Conservation (phyloP, 1,140 invertebrate species). For the Zaprionus lachaisei region DNA sequence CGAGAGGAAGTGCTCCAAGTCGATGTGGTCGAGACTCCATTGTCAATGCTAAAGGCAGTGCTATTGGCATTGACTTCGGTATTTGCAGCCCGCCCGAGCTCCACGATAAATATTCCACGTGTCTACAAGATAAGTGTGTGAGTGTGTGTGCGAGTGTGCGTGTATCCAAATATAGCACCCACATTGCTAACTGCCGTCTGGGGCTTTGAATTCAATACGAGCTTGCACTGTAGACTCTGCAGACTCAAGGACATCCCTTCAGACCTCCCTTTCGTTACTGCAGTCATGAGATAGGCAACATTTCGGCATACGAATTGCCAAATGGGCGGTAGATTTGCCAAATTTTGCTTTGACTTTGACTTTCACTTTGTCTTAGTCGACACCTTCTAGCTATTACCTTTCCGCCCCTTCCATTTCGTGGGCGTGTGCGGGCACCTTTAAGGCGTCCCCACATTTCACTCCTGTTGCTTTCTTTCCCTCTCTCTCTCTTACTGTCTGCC, state of each 20-base stretch:
- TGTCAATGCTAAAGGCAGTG: constrained; percentile 16
- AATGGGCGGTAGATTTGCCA: neutral
- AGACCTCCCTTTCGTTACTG: neutral
- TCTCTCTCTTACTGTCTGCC: neutral
- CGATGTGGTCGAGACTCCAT: constrained; percentile 4
- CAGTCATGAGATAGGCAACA: constrained; percentile 1
- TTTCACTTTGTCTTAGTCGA: neutral
- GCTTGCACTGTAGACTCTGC: constrained; percentile 16
- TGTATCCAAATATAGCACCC: constrained; percentile 15
- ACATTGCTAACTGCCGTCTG: constrained; percentile 20
- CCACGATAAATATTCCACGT: constrained; percentile 64
- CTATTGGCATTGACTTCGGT: constrained; percentile 59
- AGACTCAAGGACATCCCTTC: neutral
- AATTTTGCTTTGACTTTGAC: neutral
- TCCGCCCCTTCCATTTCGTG: neutral
- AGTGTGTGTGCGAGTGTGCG: neutral
- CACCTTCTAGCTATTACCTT: neutral
- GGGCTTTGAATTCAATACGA: constrained; percentile 13
- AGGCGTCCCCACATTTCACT: neutral
- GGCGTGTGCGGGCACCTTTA: neutral
- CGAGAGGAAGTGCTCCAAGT: neutral
- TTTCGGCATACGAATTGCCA: neutral
- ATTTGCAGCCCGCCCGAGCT: constrained; percentile 50
- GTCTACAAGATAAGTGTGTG: neutral
- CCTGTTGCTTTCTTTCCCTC: neutral